These are phyloP conservation scores for Drosophila buzzatii DNA, from an alignment of 2,888 invertebrate species.

Conservation along the genomic window DNA sequence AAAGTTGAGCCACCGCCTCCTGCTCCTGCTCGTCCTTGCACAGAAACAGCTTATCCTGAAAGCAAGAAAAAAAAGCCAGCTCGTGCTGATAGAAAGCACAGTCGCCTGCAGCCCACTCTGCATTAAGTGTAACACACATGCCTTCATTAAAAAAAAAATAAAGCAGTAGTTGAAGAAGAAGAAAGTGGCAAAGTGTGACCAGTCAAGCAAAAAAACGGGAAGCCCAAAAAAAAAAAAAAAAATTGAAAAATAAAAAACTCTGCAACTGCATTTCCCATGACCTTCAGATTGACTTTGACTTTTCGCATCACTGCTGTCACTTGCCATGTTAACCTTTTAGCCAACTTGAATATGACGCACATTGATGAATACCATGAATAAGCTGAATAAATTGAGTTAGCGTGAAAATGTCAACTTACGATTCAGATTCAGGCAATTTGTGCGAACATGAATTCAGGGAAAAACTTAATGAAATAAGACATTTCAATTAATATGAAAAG, in stretches of 20 bases:
- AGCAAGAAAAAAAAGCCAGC: background rate
- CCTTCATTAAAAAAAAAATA: conserved; percentile 1
- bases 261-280: conserved; percentile 6
- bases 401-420: conserved; percentile 1
- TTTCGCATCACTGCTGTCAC: conserved; percentile 1
- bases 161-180: background rate
- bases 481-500: background rate
- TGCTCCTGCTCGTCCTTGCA: background rate
- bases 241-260: background rate
- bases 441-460: background rate
- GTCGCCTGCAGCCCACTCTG: background rate
- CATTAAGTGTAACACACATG: conserved; percentile 6
- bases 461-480: background rate
- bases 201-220: background rate
- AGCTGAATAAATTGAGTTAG: conserved; percentile 11
- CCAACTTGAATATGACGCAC: conserved; percentile 2
- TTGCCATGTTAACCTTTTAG: conserved; percentile 6
- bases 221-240: background rate
- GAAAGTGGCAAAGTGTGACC: conserved; percentile 1
- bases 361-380: conserved; percentile 1
- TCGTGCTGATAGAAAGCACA: conserved; percentile 4
- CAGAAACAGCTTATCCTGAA: background rate
- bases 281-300: conserved; percentile 6
- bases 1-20: conserved; percentile 49
- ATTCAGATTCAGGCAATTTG: conserved; percentile 1